phyloP scores from a whole-genome alignment of 2,113 vertebrate species.

The Nothobranchius furzeri region DNA sequence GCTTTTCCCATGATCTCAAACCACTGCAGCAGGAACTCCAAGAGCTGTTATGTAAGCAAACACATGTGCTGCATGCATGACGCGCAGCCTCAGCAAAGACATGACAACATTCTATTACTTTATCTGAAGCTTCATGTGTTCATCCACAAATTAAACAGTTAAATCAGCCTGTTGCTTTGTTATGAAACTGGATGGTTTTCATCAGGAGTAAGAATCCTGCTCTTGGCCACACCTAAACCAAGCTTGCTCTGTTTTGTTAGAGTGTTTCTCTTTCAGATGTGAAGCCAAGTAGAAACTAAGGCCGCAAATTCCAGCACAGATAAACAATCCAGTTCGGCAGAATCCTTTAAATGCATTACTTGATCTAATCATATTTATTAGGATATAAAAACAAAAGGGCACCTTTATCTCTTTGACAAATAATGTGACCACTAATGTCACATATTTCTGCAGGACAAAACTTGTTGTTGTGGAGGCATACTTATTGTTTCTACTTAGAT shows the following conservation, averaged over 20 bases:
- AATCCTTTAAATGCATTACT: no score
- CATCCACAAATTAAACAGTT: neutral
- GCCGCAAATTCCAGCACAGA: neutral
- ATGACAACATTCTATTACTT: slow-evolving; percentile 11
- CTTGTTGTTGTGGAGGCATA: no score
- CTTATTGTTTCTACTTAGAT: no score
- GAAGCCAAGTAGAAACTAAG: neutral
- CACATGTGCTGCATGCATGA: slow-evolving; percentile 32
- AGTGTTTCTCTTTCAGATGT: slow-evolving; percentile 9
- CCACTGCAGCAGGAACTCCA: slow-evolving; percentile 57
- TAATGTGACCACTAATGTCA: no score
- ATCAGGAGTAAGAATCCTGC: neutral
- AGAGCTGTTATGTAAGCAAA: slow-evolving; percentile 54
- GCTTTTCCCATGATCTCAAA: slow-evolving; percentile 75
- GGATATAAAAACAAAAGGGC: no score
- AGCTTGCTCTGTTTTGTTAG: slow-evolving; percentile 24
- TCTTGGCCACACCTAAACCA: slow-evolving; percentile 14
- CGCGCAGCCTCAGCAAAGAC: slow-evolving; percentile 12
- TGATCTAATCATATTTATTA: no score
- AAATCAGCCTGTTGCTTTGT: neutral
- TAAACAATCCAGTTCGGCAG: neutral
- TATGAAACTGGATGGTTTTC: slow-evolving; percentile 10
- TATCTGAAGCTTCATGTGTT: neutral
- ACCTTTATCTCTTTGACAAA: no score
- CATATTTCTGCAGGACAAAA: no score